Percentiles rank a stretch among this genome's conserved stretches.
Evolutionary conservation across 2,797 vertebrate genomes (phyloP).

Genomic region (Hyperoplus immaculatus): DNA sequence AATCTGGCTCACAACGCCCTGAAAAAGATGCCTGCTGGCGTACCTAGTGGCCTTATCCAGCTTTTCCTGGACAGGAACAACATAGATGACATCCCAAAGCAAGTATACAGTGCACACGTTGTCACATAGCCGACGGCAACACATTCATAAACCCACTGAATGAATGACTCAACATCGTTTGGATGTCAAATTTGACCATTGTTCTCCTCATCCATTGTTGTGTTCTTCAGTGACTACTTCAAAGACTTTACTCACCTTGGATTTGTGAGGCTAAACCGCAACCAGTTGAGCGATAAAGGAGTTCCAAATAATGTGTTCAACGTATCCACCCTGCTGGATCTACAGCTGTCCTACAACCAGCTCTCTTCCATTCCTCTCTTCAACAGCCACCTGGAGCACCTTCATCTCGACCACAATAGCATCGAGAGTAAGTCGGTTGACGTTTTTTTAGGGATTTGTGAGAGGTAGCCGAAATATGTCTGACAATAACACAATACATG

Average conservation of each 20-base stretch:
- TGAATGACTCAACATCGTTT: background rate
- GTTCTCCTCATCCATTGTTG: background rate
- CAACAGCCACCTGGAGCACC: constrained; percentile 91
- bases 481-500: background rate
- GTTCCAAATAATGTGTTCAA: constrained; percentile 94
- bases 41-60: constrained; percentile 90
- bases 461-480: background rate
- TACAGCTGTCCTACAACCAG: constrained; percentile 96
- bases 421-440: constrained; percentile 91
- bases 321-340: constrained; percentile 92
- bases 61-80: constrained; percentile 96
- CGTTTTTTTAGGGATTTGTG: background rate
- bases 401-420: constrained; percentile 96
- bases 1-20: constrained; percentile 95
- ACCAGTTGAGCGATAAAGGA: constrained; percentile 94
- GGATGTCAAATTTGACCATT: constrained; percentile 3
- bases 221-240: constrained; percentile 88
- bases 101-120: constrained; percentile 54
- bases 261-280: constrained; percentile 95
- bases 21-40: constrained; percentile 92
- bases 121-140: background rate
- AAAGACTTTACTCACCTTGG: constrained; percentile 90
- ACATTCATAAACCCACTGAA: constrained; percentile 1
- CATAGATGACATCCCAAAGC: constrained; percentile 91
- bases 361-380: constrained; percentile 90